Base-by-base conservation (phyloP, 2,113 vertebrate species). In the Acanthisitta chloris region DNA sequence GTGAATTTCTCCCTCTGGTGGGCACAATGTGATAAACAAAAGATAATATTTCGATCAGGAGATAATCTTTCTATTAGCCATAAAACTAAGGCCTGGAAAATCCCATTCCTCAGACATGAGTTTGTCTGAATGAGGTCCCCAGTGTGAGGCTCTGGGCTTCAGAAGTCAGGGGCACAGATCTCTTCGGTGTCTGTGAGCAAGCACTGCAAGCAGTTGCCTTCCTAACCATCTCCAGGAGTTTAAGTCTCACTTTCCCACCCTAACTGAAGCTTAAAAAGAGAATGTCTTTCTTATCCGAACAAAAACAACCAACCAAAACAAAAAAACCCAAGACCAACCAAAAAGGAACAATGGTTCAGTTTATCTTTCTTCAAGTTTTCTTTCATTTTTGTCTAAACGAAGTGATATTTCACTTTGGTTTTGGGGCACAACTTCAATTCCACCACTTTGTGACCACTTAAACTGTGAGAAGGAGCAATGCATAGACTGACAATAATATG, bases 1-100 rank as follows among this genome's bases (percentile, higher is more conserved):
- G 71, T 70, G 70, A 70, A 62, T 67, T 90, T 95, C 91, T 93
- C 92, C 92, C 88, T 96, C 95, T 94, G 76, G 59, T 92, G 91
- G 83, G 74, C 29, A 40, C 29, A 61, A 65, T 43, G 43, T 28
- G 72, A 74, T 45, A 84, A 94, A 86, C 43, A 73, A 58, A 78
- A 62, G 64, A 58, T 49, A 78, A 34, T 78, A 67, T 74, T 87
- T 87, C 73, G 33, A 8, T 54, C 70, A 42, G 57, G 65, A 72
- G 25, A 36, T 51, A 61, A 82, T 69, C 45, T 81, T 78, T n/a
- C 42, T 59, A 14, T 46, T 49, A 62, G 29, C 51, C 28, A 25
- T 76, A 43, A 71, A 88, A 59, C 4, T 12, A 36, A 74, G 49
- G 38, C 62, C 55, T 83, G 43, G 54, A 74, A 83, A 88, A 96